phyloP scores from a whole-genome alignment of 2,797 vertebrate genomes.

The Argyrosomus regius region DNA sequence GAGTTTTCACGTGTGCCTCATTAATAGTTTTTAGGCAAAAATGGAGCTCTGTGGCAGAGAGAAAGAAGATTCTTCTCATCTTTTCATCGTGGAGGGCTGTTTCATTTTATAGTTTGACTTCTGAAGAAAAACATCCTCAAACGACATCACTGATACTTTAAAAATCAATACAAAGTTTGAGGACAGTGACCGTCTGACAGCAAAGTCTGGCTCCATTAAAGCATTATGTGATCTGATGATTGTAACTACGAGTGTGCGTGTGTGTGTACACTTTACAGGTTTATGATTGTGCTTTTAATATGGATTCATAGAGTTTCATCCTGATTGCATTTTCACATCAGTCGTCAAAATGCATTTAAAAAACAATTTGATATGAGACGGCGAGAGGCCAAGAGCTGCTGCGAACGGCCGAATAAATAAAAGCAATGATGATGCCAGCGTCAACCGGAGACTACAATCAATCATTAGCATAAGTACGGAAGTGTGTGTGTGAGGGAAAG shows the following conservation, averaged over 20 bases:
- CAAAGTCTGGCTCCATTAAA: slow-evolving; percentile 9
- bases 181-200: background rate
- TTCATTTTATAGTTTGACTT: too few species aligned
- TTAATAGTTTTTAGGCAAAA: too few species aligned
- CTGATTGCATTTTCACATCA: slow-evolving; percentile 81
- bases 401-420: slow-evolving; percentile 81
- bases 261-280: background rate
- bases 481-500: slow-evolving; percentile 15
- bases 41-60: too few species aligned
- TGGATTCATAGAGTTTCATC: slow-evolving; percentile 71
- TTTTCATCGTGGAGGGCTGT: too few species aligned
- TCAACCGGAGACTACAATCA: slow-evolving; percentile 73
- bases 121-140: background rate
- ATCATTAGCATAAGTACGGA: slow-evolving; percentile 75
- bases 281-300: slow-evolving; percentile 24
- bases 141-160: background rate
- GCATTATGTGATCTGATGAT: background rate
- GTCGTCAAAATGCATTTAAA: slow-evolving; percentile 84
- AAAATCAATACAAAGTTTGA: slow-evolving; percentile 3
- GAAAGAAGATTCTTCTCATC: too few species aligned
- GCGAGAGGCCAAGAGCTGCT: slow-evolving; percentile 72
- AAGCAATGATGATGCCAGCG: slow-evolving; percentile 80
- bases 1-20: too few species aligned
- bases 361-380: slow-evolving; percentile 80
- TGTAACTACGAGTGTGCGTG: background rate